Conservation (phyloP, 2,113 vertebrate genomes). For the Corythoichthys haematopterus region DNA sequence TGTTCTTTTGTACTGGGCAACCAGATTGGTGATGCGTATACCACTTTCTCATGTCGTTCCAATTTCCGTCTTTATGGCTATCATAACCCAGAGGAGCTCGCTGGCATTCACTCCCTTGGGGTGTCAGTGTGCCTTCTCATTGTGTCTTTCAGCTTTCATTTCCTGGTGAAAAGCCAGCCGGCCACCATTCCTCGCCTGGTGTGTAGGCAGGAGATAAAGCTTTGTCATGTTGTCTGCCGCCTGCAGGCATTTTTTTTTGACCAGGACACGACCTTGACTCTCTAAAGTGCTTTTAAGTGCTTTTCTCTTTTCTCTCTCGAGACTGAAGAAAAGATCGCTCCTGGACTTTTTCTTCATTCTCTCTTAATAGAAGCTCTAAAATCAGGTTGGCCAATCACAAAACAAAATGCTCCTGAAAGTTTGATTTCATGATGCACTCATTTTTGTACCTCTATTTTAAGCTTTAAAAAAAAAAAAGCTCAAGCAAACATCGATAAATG, state of each 20-base stretch:
- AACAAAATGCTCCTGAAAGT: not conserved
- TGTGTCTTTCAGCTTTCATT: constrained; percentile 49
- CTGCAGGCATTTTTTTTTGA: constrained; percentile 61
- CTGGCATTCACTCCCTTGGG: constrained; percentile 18
- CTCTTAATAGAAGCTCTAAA: constrained; percentile 7
- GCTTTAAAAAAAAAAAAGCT: not conserved
- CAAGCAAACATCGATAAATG: not conserved
- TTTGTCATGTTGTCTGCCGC: constrained; percentile 71
- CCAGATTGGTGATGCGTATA: not conserved
- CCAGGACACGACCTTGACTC: constrained; percentile 70
- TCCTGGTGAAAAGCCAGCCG: constrained; percentile 46
- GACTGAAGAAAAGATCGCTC: constrained; percentile 23
- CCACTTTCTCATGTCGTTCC: not conserved
- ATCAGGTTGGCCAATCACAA: not conserved
- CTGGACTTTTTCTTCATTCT: constrained; percentile 24
- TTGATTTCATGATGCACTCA: not conserved
- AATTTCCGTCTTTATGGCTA: not conserved
- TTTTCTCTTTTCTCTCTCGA: constrained; percentile 38
- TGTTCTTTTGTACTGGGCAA: not conserved
- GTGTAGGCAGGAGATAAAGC: constrained; percentile 69
- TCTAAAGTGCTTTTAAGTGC: constrained; percentile 70
- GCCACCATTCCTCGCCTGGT: constrained; percentile 29
- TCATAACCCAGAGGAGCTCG: not conserved
- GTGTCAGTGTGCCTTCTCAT: constrained; percentile 55
- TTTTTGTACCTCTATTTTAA: not conserved